These are phyloP conservation scores for Lycocerus yunnanus DNA, from an alignment of 2,888 invertebrate genomes.

Conservation along the genomic window DNA sequence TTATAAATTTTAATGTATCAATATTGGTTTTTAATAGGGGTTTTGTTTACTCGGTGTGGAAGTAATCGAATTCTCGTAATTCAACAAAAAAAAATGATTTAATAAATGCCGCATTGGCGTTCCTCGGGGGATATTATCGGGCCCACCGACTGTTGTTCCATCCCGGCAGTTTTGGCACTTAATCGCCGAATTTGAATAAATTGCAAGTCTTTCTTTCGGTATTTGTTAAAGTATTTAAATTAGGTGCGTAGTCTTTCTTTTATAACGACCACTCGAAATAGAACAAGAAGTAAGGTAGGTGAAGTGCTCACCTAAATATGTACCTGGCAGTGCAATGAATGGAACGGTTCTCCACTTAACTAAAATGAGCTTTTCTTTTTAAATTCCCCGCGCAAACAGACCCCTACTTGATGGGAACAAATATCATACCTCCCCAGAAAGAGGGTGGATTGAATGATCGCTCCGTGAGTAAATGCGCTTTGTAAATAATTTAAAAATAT, in stretches of 20 bases:
- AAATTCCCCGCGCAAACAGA: constrained; percentile 22
- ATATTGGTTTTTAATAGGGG: neutral
- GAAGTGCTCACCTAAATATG: neutral
- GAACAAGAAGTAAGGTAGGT: neutral
- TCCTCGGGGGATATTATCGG: neutral
- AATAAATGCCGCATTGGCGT: neutral
- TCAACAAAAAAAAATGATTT: neutral
- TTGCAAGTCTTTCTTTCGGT: too few species aligned
- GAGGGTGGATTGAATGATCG: constrained; percentile 23
- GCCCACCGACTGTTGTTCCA: neutral
- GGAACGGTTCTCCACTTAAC: constrained; percentile 3
- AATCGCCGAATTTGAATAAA: too few species aligned
- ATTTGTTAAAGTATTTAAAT: neutral
- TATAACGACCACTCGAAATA: neutral
- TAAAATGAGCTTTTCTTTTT: constrained; percentile 2
- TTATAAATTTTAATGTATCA: neutral
- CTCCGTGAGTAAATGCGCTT: constrained; percentile 21
- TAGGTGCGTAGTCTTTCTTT: neutral
- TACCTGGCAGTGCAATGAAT: neutral
- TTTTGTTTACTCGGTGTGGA: neutral
- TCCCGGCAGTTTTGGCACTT: neutral
- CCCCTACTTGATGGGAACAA: constrained; percentile 3
- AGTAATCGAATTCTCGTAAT: neutral
- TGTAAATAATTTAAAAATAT: constrained; percentile 25
- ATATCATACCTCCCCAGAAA: constrained; percentile 3